Evolutionary conservation across 2,888 invertebrate genomes (phyloP).

Genomic region (Vannuccia rotundouncinata): DNA sequence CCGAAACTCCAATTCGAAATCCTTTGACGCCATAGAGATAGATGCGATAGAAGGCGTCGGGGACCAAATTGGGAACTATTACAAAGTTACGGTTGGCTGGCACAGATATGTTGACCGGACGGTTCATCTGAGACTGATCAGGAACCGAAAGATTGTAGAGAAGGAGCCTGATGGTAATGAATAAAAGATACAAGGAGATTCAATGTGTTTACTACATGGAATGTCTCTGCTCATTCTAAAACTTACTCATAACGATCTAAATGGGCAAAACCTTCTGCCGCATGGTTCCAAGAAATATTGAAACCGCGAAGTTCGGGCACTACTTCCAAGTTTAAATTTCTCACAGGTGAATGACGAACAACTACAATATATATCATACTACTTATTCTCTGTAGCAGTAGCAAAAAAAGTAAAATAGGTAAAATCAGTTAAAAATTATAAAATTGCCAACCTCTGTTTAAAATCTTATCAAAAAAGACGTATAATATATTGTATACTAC

Average conservation of each 20-base stretch:
- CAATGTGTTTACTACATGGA: no score
- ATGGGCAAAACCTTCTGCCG: slow-evolving; percentile 19
- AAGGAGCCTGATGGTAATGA: not conserved
- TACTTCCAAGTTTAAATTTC: not conserved
- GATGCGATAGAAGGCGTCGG: slow-evolving; percentile 32
- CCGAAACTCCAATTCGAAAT: not conserved
- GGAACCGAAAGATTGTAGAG: slow-evolving; percentile 5
- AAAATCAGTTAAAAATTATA: no score
- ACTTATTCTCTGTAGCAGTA: not conserved
- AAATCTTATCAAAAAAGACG: no score
- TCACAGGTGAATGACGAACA: slow-evolving; percentile 4
- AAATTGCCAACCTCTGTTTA: no score
- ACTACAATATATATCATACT: not conserved
- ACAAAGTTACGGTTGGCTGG: not conserved
- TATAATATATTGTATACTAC: no score
- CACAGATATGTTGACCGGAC: not conserved
- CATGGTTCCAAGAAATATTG: slow-evolving; percentile 31
- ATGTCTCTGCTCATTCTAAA: no score
- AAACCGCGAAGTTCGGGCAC: slow-evolving; percentile 7
- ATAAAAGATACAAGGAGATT: not conserved
- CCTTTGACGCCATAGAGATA: slow-evolving; percentile 30
- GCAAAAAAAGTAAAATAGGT: not conserved
- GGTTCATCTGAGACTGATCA: not conserved
- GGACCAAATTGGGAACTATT: slow-evolving; percentile 4
- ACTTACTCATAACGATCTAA: slow-evolving; percentile 31